Base-by-base conservation (phyloP, 2,888 invertebrate species). In the Bimastos eiseni region DNA sequence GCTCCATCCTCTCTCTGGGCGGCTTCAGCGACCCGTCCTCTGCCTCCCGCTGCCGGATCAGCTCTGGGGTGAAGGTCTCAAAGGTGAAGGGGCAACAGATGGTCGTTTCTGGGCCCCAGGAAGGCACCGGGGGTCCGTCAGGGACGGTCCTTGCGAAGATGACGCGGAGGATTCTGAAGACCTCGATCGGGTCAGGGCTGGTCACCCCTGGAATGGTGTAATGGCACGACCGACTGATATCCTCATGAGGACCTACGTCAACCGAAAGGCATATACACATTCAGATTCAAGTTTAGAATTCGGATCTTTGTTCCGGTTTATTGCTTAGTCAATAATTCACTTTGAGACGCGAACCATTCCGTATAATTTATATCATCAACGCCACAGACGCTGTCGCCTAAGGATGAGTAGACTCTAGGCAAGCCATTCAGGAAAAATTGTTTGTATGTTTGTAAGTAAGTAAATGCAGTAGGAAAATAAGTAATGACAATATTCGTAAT, bases 121-220 rank as follows among this genome's bases (percentile, higher is more conserved):
- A 34, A 36, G 86, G 37, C 36, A 49, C 89, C 13, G 44, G 38
- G 41, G 89, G 38, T 19, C 21, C 44, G 44, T 37, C 44, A 3
- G 49, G 38, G 38, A 36, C 11, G 13, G 89, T 37, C 89, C 36
- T 89, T 34, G 37, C 19, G 38, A 44, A 38, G 89, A 41, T 36
- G 24, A 89, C 44, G 19, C 89, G 89, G 30, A 89, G 41, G 89
- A 89, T 41, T 33, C 89, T 41, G 41, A 89, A 89, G 38, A 89
- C 89, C 38, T 89, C 89, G 21, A 89, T 37, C 38, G 89, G 89
- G 6, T 89, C 49, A 3, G 89, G 89, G 37, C 89, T 89, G 49
- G 17, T 33, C 38, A 37, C 37, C 19, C 89, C 89, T 21, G 89
- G 89, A 41, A 89, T 49, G 24, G 89, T 89, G 33, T n/a, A 89